These are phyloP conservation scores for Dorcus hopei DNA, from an alignment of 2,888 invertebrate genomes.

Conservation along the genomic window DNA sequence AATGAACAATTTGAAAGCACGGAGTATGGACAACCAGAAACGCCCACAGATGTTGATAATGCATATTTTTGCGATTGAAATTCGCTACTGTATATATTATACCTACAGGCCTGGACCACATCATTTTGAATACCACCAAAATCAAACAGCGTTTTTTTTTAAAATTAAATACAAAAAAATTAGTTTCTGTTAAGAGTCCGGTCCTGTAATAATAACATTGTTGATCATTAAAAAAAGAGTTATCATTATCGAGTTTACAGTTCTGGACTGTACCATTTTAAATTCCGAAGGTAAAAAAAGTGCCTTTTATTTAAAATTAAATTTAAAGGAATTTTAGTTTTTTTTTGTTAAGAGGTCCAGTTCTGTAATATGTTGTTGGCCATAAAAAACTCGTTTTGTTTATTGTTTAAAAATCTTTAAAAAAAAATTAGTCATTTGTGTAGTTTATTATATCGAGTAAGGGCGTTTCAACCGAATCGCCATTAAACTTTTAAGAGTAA, in stretches of 20 bases:
- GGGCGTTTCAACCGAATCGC: no score
- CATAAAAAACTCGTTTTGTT: slow-evolving; percentile 7
- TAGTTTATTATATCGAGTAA: neutral
- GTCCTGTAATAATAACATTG: no score
- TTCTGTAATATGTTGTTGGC: neutral
- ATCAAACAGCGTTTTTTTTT: neutral
- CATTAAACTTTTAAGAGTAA: neutral
- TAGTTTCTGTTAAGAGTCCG: no score
- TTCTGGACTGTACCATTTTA: no score
- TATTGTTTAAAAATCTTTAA: slow-evolving; percentile 5
- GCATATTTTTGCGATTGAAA: slow-evolving; percentile 41
- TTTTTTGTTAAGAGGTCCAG: neutral
- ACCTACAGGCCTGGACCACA: neutral
- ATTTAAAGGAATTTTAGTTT: no score
- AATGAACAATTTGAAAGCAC: slow-evolving; percentile 39
- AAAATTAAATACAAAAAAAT: no score
- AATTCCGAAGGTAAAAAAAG: no score
- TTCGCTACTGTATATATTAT: neutral
- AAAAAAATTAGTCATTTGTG: neutral
- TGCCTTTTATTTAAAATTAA: no score
- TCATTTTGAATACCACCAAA: neutral
- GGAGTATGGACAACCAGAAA: slow-evolving; percentile 47
- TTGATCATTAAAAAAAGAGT: no score
- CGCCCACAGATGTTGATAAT: slow-evolving; percentile 48
- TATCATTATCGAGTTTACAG: no score